phyloP scores from a whole-genome alignment of 2,113 vertebrate species.

The Calyptommatus sinebrachiatus region DNA sequence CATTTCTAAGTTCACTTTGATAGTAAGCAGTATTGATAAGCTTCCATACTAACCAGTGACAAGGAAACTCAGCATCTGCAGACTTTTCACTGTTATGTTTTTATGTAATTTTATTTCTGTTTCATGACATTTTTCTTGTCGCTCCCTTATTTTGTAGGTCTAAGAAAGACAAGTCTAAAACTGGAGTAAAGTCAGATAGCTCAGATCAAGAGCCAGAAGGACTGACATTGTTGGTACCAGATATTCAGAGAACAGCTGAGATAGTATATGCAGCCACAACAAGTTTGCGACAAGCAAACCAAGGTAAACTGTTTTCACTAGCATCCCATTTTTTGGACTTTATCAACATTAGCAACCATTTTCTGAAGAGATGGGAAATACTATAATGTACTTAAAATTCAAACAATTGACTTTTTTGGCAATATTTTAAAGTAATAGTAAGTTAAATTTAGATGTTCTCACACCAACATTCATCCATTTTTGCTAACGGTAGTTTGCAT shows the following conservation, averaged over 20 bases:
- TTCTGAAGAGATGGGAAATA: background rate
- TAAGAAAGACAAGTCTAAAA: slow-evolving; percentile 97
- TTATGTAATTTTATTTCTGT: background rate
- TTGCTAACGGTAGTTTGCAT: no score
- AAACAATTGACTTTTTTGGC: background rate
- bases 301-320: slow-evolving; percentile 73
- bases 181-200: slow-evolving; percentile 85
- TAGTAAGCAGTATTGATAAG: background rate
- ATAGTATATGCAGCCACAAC: slow-evolving; percentile 92
- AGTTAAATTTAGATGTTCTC: background rate
- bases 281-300: slow-evolving; percentile 90
- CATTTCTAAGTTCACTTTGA: background rate
- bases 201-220: slow-evolving; percentile 97
- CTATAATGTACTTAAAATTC: background rate
- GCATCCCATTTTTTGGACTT: rapidly evolving
- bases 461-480: background rate
- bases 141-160: slow-evolving; percentile 75
- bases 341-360: background rate
- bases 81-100: background rate
- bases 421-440: background rate
- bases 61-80: background rate
- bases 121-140: background rate
- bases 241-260: slow-evolving; percentile 96
- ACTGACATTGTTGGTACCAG: slow-evolving; percentile 91
- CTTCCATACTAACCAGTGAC: background rate